A percentile compares a stretch with the other conserved stretches of the same genome.
Evolutionary conservation across 2,888 invertebrate genomes (phyloP).

Genomic region (Sesia bembeciformis): DNA sequence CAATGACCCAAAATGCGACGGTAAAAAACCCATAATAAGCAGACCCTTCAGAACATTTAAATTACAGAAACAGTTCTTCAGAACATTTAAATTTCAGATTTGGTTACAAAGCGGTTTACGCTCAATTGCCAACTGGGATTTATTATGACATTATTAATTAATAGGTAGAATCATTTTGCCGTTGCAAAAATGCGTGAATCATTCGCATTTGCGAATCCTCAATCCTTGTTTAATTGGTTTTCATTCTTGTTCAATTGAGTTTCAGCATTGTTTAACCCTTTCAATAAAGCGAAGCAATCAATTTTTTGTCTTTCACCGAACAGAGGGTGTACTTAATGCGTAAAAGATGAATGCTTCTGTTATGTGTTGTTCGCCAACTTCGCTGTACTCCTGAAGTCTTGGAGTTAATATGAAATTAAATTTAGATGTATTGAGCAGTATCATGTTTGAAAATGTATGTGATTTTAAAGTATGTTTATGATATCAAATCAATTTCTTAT

Average conservation of each 20-base stretch:
- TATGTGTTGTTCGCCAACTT: neutral
- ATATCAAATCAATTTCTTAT: too few relatives aligned
- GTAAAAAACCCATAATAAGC: too few relatives aligned
- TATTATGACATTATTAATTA: neutral
- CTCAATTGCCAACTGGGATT: neutral
- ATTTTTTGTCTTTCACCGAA: neutral
- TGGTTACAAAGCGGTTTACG: neutral
- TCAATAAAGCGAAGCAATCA: neutral
- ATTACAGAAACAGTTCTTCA: too few relatives aligned
- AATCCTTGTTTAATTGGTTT: conserved; percentile 3
- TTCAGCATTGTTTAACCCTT: neutral
- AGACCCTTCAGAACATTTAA: too few relatives aligned
- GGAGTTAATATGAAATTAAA: neutral
- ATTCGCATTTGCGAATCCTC: neutral
- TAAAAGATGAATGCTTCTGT: neutral
- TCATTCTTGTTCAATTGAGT: conserved; percentile 5
- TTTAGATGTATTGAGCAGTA: too few relatives aligned
- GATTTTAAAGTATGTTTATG: too few relatives aligned
- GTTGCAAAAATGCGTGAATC: neutral
- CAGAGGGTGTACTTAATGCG: neutral
- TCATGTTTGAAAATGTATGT: too few relatives aligned
- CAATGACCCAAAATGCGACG: too few relatives aligned
- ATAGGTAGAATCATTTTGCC: neutral
- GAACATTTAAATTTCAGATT: neutral
- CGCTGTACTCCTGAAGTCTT: neutral